Evolutionary conservation across 2,113 vertebrate species (phyloP).

Genomic region (Cyprinodon tularosa): DNA sequence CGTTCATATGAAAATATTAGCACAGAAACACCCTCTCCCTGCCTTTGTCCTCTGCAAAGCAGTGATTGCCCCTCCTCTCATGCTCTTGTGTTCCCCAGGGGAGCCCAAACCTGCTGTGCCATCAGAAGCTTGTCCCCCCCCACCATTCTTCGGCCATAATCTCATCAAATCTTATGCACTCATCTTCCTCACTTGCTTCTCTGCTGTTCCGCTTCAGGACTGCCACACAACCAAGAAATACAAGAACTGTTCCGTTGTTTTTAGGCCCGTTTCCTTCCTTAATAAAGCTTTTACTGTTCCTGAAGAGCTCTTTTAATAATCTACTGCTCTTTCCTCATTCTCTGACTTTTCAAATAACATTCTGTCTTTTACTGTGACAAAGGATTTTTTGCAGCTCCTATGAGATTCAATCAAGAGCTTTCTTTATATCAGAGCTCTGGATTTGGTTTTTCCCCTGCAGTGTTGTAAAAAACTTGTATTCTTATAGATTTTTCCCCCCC

Average conservation of each 20-base stretch:
- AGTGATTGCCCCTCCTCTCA: conserved; percentile 57
- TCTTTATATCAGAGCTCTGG: conserved; percentile 19
- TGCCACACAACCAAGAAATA: conserved; percentile 64
- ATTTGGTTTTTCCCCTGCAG: conserved; percentile 12
- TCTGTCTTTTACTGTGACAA: conserved; percentile 53
- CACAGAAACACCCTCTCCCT: conserved; percentile 53
- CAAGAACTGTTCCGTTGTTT: conserved; percentile 70
- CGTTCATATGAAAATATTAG: conserved; percentile 21
- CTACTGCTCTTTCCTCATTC: conserved; percentile 47
- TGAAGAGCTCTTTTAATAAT: conserved; percentile 49
- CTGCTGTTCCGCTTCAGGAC: conserved; percentile 36
- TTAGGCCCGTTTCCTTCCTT: conserved; percentile 64
- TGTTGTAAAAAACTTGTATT: neutral
- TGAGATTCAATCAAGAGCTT: conserved; percentile 29
- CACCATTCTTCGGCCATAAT: conserved; percentile 57
- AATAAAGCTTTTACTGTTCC: conserved; percentile 44
- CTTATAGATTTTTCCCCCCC: neutral
- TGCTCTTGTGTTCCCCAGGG: conserved; percentile 67
- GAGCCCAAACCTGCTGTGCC: conserved; percentile 80
- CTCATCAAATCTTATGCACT: conserved; percentile 68
- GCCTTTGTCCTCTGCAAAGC: conserved; percentile 79
- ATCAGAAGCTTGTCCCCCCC: conserved; percentile 75
- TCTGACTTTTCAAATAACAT: conserved; percentile 51
- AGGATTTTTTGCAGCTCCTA: conserved; percentile 20
- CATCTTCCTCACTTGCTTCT: conserved; percentile 29